Conservation (phyloP, 2,888 invertebrate species). For the Drosophila antonietae region DNA sequence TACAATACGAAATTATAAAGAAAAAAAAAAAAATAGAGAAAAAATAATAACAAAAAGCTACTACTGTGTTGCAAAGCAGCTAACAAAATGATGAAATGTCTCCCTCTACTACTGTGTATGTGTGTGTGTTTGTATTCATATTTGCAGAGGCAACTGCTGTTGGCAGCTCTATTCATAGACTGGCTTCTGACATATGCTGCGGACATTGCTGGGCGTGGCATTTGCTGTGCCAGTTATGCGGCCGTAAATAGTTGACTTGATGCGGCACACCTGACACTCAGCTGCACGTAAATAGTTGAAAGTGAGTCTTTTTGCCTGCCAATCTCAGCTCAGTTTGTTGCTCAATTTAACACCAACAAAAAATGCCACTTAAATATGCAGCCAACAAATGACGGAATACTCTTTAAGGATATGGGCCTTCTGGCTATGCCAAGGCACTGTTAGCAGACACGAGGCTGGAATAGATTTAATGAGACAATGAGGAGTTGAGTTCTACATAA, state of each 20-base stretch:
- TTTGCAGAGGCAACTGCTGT: slow-evolving; percentile 43
- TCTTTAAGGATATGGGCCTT: neutral
- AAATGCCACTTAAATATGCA: slow-evolving; percentile 64
- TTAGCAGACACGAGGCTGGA: fast-evolving
- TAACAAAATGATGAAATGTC: slow-evolving; percentile 28
- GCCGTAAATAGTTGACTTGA: slow-evolving; percentile 65
- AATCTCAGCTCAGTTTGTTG: slow-evolving; percentile 52
- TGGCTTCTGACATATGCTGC: slow-evolving; percentile 64
- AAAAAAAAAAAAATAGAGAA: neutral
- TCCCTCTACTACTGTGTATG: neutral
- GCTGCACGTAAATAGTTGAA: slow-evolving; percentile 67
- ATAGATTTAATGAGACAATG: neutral
- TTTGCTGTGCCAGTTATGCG: slow-evolving; percentile 73
- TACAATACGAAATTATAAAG: slow-evolving; percentile 28
- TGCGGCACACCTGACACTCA: slow-evolving; percentile 12
- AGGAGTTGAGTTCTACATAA: no score
- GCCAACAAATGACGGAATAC: slow-evolving; percentile 7
- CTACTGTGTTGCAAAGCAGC: slow-evolving; percentile 32
- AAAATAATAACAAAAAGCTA: slow-evolving; percentile 17
- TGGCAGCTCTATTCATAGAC: slow-evolving; percentile 64
- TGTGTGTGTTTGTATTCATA: slow-evolving; percentile 1
- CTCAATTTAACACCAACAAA: slow-evolving; percentile 78
- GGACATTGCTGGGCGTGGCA: slow-evolving; percentile 18
- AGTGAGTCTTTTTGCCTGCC: slow-evolving; percentile 67
- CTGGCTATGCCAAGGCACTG: no score